Percentiles rank a stretch among this genome's conserved stretches.
These are phyloP conservation scores for Melangyna quadrimaculata DNA, from an alignment of 2,888 invertebrate species.

Conservation along the genomic window DNA sequence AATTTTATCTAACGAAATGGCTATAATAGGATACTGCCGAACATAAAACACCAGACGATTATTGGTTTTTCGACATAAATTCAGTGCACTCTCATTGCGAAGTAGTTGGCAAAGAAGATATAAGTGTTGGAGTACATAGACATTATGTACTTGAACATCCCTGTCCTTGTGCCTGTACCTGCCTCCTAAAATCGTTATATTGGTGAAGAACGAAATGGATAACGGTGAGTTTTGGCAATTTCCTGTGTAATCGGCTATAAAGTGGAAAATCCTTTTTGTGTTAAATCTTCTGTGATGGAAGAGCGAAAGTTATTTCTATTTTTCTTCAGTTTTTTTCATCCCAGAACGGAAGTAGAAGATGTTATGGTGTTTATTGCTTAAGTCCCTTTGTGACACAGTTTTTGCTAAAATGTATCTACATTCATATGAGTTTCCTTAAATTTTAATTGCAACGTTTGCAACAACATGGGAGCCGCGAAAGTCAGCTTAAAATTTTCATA, in stretches of 20 bases:
- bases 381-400: constrained; percentile 50
- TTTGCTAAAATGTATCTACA: constrained; percentile 8
- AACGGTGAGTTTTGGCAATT: constrained; percentile 56
- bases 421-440: not conserved
- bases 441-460: not conserved
- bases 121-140: not conserved
- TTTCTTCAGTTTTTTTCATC: not conserved
- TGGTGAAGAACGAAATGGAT: constrained; percentile 60
- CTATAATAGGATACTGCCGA: not conserved
- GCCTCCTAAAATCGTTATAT: not conserved
- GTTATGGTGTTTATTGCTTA: not conserved
- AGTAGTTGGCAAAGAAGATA: not conserved
- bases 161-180: too few species aligned
- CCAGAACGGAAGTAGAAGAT: not conserved
- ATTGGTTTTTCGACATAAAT: constrained; percentile 49
- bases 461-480: not conserved
- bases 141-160: not conserved
- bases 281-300: not conserved
- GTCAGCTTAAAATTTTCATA: constrained; percentile 15
- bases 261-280: constrained; percentile 14
- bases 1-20: not conserved
- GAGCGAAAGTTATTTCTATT: constrained; percentile 24
- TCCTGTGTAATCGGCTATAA: constrained; percentile 44
- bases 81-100: constrained; percentile 38
- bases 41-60: constrained; percentile 51